Evolutionary conservation across 2,797 vertebrate species (phyloP).

Genomic region (Smutsia gigantea): DNA sequence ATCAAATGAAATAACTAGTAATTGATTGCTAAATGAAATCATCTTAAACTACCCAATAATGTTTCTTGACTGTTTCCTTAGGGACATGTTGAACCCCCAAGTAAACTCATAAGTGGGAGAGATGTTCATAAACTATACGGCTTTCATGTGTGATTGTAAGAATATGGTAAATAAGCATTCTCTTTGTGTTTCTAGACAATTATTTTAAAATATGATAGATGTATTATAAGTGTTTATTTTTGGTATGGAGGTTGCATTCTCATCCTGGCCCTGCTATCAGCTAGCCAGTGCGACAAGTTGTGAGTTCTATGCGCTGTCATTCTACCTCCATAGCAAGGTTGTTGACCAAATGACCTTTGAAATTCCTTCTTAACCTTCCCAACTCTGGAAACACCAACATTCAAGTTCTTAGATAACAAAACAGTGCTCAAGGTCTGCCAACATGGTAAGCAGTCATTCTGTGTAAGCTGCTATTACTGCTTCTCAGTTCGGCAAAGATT

Average conservation of each 20-base stretch:
- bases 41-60: not conserved
- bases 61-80: not conserved
- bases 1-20: not conserved
- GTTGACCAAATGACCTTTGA: not conserved
- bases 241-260: not conserved
- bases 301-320: not conserved
- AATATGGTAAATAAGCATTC: not conserved
- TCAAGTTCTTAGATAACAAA: not conserved
- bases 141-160: not conserved
- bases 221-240: not conserved
- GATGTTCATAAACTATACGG: not conserved
- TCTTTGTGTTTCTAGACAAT: not conserved
- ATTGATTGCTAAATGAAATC: not conserved
- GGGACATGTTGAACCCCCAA: not conserved
- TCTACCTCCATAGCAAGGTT: not conserved
- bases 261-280: not conserved
- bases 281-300: not conserved
- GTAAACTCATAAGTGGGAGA: not conserved
- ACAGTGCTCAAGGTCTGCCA: not conserved
- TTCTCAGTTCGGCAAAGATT: not conserved
- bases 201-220: not conserved
- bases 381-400: not conserved
- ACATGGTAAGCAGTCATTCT: rapidly evolving
- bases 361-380: not conserved
- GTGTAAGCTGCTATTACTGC: not conserved